Evolutionary conservation across 2,888 invertebrate species (phyloP), one percentile per base, ranked within the genome.

Genomic region (Anthoptus insignis): DNA sequence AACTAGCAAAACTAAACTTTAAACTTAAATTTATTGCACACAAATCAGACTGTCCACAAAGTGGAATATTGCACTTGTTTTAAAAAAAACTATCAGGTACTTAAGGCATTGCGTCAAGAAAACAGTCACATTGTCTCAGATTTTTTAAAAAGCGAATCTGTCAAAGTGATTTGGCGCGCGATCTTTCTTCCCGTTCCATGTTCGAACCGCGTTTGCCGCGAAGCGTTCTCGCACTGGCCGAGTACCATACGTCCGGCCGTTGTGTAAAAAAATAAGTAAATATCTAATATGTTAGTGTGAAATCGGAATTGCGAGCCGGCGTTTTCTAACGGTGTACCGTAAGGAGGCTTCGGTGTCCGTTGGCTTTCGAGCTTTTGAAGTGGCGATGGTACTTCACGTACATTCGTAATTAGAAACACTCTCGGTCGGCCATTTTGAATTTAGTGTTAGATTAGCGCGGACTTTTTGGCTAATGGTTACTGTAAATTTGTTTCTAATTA

Each of bases 1-100:
- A 74, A 76, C 73, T 79, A 78, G 80, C 73, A 74, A 73, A 76
- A 76, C 69, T 73, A 78, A 74, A 73, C 71, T 72, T 73, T 74
- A 45, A 78, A n/a, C n/a, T 58, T 66, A 66, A 79, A 73, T 74
- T 79, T 88, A 89, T 92, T 92, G 92, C 92, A 93, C 92, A 73
- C 65, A 77, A 77, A 64, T 87, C 87, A 87, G 91, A 90, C 91
- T 87, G 84, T 81, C 89, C 90, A 90, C 89, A 67, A 66, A 65
- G 74, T 81, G 81, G 88, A 77, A 77, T 91, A 91, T 91, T 91
- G 91, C 91, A 91, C 91, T 61, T 61, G 65, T 49, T 56, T 69
- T 53, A 39, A 53, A 76, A 69, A 70, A 77, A 73, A 69, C 75
- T 75, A 76, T 85, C 88, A 88, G 88, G 88, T 88, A 88, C 88